Conservation (phyloP, 2,797 vertebrate species). For the Ptychobarbus kaznakovi region DNA sequence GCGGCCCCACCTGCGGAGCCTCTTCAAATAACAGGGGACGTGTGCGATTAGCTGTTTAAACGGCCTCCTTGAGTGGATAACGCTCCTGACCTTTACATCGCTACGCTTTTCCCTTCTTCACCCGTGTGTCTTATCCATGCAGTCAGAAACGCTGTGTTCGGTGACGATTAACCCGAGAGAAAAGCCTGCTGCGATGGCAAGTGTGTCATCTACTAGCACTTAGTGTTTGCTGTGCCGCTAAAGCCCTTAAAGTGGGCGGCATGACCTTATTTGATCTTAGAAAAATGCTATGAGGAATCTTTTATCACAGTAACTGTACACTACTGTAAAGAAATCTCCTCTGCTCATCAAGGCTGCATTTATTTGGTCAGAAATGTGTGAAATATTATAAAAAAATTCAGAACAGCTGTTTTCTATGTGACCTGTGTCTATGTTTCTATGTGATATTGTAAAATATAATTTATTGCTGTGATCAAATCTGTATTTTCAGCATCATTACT, state of each 20-base stretch:
- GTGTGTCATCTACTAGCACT: constrained; percentile 16
- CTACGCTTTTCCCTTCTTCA: constrained; percentile 31
- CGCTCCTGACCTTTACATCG: constrained; percentile 50
- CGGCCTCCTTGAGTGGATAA: constrained; percentile 56
- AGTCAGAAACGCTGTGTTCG: constrained; percentile 7
- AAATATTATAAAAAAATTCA: background rate
- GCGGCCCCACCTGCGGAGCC: constrained; percentile 42
- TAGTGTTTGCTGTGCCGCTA: background rate
- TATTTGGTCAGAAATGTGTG: background rate
- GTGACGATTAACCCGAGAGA: background rate
- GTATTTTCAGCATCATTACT: background rate
- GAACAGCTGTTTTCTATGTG: background rate
- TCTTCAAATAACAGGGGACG: constrained; percentile 52
- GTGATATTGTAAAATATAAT: no score
- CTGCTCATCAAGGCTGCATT: background rate
- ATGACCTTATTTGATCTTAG: constrained; percentile 20
- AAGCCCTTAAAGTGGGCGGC: background rate
- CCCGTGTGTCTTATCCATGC: constrained; percentile 36
- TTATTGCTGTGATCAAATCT: no score
- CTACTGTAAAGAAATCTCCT: background rate
- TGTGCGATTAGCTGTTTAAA: constrained; percentile 62
- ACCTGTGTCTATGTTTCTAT: no score
- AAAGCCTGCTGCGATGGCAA: constrained; percentile 15
- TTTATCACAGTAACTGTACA: background rate
- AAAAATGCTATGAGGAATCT: background rate